Base-by-base conservation (phyloP, 2,797 vertebrate species). In the Lithobates sylvaticus region DNA sequence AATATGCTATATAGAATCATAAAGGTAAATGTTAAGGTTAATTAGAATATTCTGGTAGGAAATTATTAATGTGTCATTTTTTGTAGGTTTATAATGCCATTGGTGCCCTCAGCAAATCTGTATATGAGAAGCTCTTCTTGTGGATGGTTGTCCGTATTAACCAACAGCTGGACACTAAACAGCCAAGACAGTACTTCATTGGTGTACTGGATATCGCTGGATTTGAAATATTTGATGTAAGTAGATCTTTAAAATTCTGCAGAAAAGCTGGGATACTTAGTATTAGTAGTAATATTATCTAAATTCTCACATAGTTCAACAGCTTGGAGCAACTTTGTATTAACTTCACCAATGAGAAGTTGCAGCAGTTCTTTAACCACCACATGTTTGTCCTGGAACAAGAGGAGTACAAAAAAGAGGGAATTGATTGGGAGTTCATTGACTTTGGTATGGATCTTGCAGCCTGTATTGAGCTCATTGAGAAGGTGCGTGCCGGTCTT, bases 281-380 rank as follows among this genome's bases (percentile, higher is more conserved):
- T 9, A 39, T 39, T 39, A 36, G 34, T 36, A 36, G 34, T 36
- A 36, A 36, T 39, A 0, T 1, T 39, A 39, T 39, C 39, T 39
- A 39, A 67, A 9, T 39, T 39, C 39, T 70, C 68, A 83, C 88
- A 0, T 44, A 94, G 95, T 95, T 86, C 29, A 97, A 97, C 92
- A 97, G 95, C 93, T 88, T 96, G 84, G 96, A 97, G 91, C 96
- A 97, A 78, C 92, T 97, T 68, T 97, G 96, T 89, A 97, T 97
- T 77, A 97, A 96, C 88, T 97, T 97, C 93, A 97, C 96, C 86
- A 97, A 97, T 0, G 96, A 97, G 92, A 97, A 97, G 81, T 94
- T 97, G 91, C 96, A 97, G 12, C 96, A 97, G 94, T 97, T 96
- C 78, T 97, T 97, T 94, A 97, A 97, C 92, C 96, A 97, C 83